Evolutionary conservation across 2,113 vertebrate genomes (phyloP).

Genomic region (Gnathonemus echidnorhynchus): DNA sequence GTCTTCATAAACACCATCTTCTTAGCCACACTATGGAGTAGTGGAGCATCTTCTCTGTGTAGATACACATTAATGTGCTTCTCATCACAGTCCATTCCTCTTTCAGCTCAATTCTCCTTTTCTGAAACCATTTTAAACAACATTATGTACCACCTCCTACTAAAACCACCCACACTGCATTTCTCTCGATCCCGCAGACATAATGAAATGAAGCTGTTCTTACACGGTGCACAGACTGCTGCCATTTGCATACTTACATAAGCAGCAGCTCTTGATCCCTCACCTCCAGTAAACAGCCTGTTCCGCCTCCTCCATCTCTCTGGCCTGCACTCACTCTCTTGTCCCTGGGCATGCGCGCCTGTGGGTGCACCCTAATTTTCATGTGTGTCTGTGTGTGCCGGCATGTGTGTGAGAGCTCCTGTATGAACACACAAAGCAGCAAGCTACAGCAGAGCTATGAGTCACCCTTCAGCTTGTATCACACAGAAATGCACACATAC

Average conservation of each 20-base stretch:
- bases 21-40: neutral
- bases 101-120: conserved; percentile 26
- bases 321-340: neutral
- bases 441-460: neutral
- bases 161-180: neutral
- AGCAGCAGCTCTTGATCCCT: conserved; percentile 47
- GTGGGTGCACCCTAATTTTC: neutral
- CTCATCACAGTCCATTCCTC: conserved; percentile 25
- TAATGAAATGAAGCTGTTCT: neutral
- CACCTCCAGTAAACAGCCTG: conserved; percentile 35
- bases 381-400: neutral
- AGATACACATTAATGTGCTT: neutral
- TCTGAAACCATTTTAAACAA: neutral
- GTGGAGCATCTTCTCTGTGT: neutral
- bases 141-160: neutral
- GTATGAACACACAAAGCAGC: neutral
- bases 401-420: neutral
- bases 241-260: conserved; percentile 43
- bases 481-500: neutral
- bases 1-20: neutral
- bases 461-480: neutral
- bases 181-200: neutral
- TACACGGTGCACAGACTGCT: neutral
- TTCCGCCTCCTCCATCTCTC: conserved; percentile 24
- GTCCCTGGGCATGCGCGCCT: conserved; percentile 14